Evolutionary conservation across 2,888 invertebrate genomes (phyloP).

Genomic region (Halictus quadricinctus): DNA sequence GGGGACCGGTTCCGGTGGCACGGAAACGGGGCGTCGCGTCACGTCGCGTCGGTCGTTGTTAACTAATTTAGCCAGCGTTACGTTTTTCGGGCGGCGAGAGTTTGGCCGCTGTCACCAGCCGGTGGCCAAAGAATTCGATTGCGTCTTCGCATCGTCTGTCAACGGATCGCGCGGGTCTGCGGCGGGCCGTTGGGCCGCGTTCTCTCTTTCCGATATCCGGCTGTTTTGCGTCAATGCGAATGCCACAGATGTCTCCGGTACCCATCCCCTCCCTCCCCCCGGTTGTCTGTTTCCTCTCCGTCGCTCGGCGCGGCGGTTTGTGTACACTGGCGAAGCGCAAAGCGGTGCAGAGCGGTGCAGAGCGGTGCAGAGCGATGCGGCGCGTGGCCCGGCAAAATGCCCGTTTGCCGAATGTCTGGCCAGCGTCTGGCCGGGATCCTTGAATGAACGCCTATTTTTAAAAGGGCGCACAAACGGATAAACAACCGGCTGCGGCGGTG

Average conservation of each 20-base stretch:
- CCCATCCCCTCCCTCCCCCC: neutral
- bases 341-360: slow-evolving; percentile 26
- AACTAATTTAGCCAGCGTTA: slow-evolving; percentile 9
- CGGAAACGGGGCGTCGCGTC: neutral
- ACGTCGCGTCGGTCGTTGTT: neutral
- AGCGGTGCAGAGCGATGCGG: neutral
- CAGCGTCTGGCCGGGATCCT: slow-evolving; percentile 77
- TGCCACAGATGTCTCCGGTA: neutral
- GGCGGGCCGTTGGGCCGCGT: neutral
- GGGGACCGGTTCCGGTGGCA: neutral
- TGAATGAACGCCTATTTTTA: slow-evolving; percentile 80
- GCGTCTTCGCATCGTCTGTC: slow-evolving; percentile 4
- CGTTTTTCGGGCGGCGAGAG: neutral
- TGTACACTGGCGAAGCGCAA: slow-evolving; percentile 35
- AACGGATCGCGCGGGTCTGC: neutral
- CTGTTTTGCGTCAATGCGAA: slow-evolving; percentile 1
- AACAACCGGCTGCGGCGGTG: slow-evolving; percentile 64
- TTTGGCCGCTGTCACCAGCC: neutral
- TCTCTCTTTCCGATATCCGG: slow-evolving; percentile 11
- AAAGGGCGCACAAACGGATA: slow-evolving; percentile 74
- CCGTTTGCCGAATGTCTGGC: slow-evolving; percentile 76
- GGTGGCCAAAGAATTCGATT: neutral
- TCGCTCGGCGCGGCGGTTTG: slow-evolving; percentile 21
- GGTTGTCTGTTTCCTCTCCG: slow-evolving; percentile 40
- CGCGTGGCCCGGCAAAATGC: slow-evolving; percentile 64